Base-by-base conservation (phyloP, 2,113 vertebrate species). In the Rhadina sibilatrix region DNA sequence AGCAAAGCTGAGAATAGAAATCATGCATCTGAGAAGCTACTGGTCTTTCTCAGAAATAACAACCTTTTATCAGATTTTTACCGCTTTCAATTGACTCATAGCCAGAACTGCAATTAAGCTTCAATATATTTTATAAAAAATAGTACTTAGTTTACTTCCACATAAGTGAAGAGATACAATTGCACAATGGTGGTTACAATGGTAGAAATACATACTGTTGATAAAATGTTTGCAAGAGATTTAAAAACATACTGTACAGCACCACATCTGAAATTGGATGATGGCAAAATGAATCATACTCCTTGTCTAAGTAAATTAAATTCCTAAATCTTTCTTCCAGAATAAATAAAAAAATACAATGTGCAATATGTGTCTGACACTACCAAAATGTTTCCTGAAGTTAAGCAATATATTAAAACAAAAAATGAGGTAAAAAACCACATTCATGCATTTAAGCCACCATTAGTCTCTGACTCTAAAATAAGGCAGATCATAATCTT, bases 111-210 rank as follows among this genome's bases (percentile, higher is more conserved):
- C 97, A 93, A 91, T 95, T 95, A 97, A 97, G 94, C 89, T 95
- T 98, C 97, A 94, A 54, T 96, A 69, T 94, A 87, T 98, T 98
- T 98, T 98, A 98, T 99, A 99, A 99, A 99, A 98, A 99, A 98
- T 97, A 98, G 98, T 98, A 98, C 98, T 98, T 98, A 96, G 96
- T 96, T 98, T 97, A 97, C 97, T 98, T 97, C 98, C 98, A 98
- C 98, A 97, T 97, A 98, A 97, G 97, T 98, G 98, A 98, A 98
- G 96, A 98, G 96, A 97, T 97, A 98, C 97, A 98, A 97, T 98
- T 97, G 96, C 97, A 99, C 98, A 97, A 98, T 98, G 96, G 97
- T 97, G 97, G 96, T 97, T 98, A 98, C 97, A 98, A 97, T 98
- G 97, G 83, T 98, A 98, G 97, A 98, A 98, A 98, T 97, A 98